Base-by-base conservation (phyloP, 2,797 vertebrate species). In the Enteromius paludinosus region DNA sequence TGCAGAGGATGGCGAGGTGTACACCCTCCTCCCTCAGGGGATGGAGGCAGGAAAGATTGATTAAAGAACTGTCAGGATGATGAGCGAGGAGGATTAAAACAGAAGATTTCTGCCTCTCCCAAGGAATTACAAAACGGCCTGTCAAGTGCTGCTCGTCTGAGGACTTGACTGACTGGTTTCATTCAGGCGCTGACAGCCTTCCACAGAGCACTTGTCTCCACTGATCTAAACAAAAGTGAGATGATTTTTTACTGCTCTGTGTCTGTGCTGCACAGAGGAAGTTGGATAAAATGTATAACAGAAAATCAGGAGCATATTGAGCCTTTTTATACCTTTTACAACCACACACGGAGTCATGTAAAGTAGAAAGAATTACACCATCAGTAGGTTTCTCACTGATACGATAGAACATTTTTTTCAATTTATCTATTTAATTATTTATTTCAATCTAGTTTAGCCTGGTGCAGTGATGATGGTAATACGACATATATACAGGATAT, bases 61-160 rank as follows among this genome's bases (percentile, higher is more conserved):
- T 78, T 85, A 81, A 69, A 85, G 79, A 85, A 85, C 73, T 81
- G 72, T 80, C 72, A 81, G 59, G 64, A 76, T 81, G 73, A 81
- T 81, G 78, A 82, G 78, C 56, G 64, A 76, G 83, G 81, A 80
- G 45, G 77, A 80, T 86, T 83, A 70, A 69, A 80, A 86, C 65
- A 74, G 70, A 68, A 85, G 80, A 79, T 83, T 52, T 82, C 73
- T 74, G 73, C 65, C 81, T 83, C 81, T 83, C 73, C 81, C 74
- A 77, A 83, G 81, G 73, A 83, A 83, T 83, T 79, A 78, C 49
- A 83, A 65, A 73, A 79, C 73, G 71, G 69, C 49, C 82, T 85
- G 76, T 85, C 83, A 74, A 71, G 71, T 59, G 64, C 43, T 64
- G 23, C 74, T 75, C 18, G 43, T 78, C 64, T 85, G 56, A 73